Conservation (phyloP, 2,888 invertebrate species). For the Amphipyra tragopoginis region DNA sequence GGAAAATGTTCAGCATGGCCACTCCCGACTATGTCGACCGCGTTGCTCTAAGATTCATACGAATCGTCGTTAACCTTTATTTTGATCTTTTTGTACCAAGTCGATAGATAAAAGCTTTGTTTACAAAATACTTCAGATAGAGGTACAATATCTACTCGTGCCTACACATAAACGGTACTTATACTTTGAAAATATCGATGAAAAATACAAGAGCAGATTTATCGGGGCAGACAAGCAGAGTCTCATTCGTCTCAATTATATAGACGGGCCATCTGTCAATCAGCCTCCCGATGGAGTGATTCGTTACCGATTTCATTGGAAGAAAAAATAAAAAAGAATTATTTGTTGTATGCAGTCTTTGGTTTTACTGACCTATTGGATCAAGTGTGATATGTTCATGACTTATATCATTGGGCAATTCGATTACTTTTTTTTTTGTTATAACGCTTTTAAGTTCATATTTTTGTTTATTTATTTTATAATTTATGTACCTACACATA, state of each 20-base stretch:
- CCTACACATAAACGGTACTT: too few species aligned
- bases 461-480: too few species aligned
- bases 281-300: slow-evolving; percentile 85
- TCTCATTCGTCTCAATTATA: slow-evolving; percentile 87
- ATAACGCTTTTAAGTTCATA: too few species aligned
- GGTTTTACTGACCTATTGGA: slow-evolving; percentile 21
- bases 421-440: background rate
- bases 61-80: too few species aligned
- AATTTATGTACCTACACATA: too few species aligned
- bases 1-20: too few species aligned
- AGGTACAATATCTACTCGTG: too few species aligned
- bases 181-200: slow-evolving; percentile 60
- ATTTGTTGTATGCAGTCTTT: slow-evolving; percentile 43
- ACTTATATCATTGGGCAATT: background rate
- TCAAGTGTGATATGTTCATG: background rate
- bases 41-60: too few species aligned
- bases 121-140: too few species aligned
- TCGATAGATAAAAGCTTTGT: too few species aligned
- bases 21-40: too few species aligned
- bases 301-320: slow-evolving; percentile 77
- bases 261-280: slow-evolving; percentile 88
- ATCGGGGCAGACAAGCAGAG: slow-evolving; percentile 76
- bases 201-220: slow-evolving; percentile 72
- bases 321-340: slow-evolving; percentile 61
- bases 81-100: too few species aligned